Evolutionary conservation across 2,113 vertebrate genomes (phyloP), one percentile per base, ranked within the genome.

Genomic region (Pimephales promelas): DNA sequence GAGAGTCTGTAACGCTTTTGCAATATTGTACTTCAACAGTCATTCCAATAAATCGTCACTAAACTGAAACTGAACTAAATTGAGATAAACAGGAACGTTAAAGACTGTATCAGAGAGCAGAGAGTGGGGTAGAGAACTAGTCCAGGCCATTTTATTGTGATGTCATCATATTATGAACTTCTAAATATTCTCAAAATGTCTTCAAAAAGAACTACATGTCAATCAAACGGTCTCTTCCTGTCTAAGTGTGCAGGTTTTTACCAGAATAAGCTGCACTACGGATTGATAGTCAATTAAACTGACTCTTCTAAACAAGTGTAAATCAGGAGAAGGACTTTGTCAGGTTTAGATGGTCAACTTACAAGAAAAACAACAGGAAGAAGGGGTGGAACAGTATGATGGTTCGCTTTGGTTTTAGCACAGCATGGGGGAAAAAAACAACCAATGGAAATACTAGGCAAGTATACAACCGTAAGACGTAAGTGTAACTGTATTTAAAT

Each of bases 1-100:
- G 18, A 9, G 31, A 11, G 26, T 59, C 52, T 13, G 40, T n/a
- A 77, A 78, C 0, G 56, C 75, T 28, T 61, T 45, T 8, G 56
- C 34, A 61, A 78, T 61, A 28, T 16, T 61, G 76, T 43, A 26
- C 54, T 78, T 16, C 75, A 59, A 45, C 13, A 78, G 8, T 26
- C 36, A 45, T 26, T n/a, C 22, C 26, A 79, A 45, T 62, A 26
- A 18, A 61, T n/a, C 18, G 1, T 22, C 74, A 43, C 52, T 36
- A 5, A 57, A 34, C 13, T 54, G 73, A 71, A 76, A 57, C 20
- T 1, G 10, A 76, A 76, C 52, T 57, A n/a, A 40, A 77, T 5
- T 24, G 54, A 59, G 74, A 77, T 40, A 34, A 40, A 77, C 57
- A 1, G 8, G 2, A 40, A 28, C 1, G 6, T 57, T 56, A 76